Evolutionary conservation across 2,888 invertebrate genomes (phyloP).

Genomic region (Drosophila kanekoi): DNA sequence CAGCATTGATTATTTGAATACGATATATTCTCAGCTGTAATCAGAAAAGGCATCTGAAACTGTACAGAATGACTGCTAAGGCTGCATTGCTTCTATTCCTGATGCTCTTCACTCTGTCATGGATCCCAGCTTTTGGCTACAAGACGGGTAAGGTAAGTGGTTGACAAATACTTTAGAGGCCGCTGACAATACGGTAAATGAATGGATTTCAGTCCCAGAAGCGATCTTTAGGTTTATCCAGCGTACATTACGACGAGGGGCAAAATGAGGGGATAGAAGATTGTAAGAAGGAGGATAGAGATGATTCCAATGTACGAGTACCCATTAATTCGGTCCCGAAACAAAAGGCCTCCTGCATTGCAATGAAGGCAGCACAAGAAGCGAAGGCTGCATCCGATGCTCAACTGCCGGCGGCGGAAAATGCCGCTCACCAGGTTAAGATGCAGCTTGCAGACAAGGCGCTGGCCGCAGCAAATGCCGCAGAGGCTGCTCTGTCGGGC

Average conservation of each 20-base stretch:
- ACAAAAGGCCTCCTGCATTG: slow-evolving; percentile 88
- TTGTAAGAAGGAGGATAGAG: not conserved
- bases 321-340: slow-evolving; percentile 39
- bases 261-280: not conserved
- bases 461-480: slow-evolving; percentile 89
- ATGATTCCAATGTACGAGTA: slow-evolving; percentile 10
- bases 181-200: not conserved
- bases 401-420: slow-evolving; percentile 90
- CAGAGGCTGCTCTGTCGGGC: slow-evolving; percentile 89
- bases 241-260: slow-evolving; percentile 1
- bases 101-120: not conserved
- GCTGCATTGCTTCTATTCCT: slow-evolving; percentile 1
- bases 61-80: slow-evolving; percentile 27
- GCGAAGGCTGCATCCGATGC: slow-evolving; percentile 90
- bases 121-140: not conserved
- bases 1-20: not conserved
- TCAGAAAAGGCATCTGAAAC: not conserved
- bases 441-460: slow-evolving; percentile 90
- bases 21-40: not conserved
- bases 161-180: too few species aligned
- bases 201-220: not conserved
- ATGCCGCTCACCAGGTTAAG: slow-evolving; percentile 90
- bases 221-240: not conserved
- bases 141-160: slow-evolving; percentile 27
- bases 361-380: slow-evolving; percentile 90